Evolutionary conservation across 2,113 vertebrate genomes (phyloP).

Genomic region (Arvicanthis niloticus): DNA sequence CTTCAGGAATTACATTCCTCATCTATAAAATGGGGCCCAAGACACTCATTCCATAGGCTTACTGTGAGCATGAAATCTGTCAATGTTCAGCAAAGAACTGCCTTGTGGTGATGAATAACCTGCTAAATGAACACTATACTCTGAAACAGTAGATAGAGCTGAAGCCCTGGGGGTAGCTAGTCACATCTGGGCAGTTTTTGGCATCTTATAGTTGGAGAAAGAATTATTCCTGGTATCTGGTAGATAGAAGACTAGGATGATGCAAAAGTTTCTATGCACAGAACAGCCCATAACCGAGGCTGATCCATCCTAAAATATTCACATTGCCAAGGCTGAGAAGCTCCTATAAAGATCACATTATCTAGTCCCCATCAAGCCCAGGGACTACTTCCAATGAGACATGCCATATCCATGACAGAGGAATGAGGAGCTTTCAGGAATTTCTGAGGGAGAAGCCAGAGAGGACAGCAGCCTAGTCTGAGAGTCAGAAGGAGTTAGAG

Average conservation of each 20-base stretch:
- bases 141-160: neutral
- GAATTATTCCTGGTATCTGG: neutral
- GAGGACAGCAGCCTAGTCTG: neutral
- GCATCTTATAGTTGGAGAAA: neutral
- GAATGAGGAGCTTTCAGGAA: neutral
- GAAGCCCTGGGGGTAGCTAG: too few species aligned
- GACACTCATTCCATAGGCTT: neutral
- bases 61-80: neutral
- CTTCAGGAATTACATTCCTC: neutral
- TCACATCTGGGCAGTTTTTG: neutral
- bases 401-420: too few species aligned
- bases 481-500: neutral
- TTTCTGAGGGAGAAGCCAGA: neutral
- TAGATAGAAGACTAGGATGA: neutral
- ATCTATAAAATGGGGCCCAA: neutral
- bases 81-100: neutral
- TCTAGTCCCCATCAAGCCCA: too few species aligned
- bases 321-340: neutral
- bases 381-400: neutral
- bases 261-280: neutral
- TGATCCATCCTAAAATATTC: neutral
- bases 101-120: neutral
- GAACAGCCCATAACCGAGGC: neutral
- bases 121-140: neutral
- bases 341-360: neutral